Base-by-base conservation (phyloP, 2,888 invertebrate genomes). In the Pseudococcus longispinus region DNA sequence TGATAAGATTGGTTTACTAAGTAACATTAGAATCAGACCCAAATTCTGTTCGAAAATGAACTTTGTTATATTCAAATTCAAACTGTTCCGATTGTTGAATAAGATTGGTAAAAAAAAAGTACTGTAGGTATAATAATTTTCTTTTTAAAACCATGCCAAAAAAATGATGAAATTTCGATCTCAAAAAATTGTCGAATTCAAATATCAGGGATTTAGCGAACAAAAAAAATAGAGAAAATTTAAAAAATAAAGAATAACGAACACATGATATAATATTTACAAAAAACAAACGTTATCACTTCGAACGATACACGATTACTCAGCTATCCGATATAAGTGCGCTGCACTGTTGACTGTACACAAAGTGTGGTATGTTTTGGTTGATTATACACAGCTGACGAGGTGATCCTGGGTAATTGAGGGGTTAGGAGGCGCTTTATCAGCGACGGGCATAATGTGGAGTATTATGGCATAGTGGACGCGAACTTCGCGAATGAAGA, bases 321-420 rank as follows among this genome's bases (percentile, higher is more conserved):
- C 55, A 20, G 13, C 4, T 8, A 60, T 23, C 9, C 8, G 44
- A 46, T 3, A 15, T 46, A 13, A 60, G 60, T 23, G 23, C 23
- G n/a, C n/a, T n/a, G n/a, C n/a, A n/a, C n/a, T n/a, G n/a, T n/a
- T n/a, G n/a, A 60, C 23, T 60, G 60, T 23, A 60, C 60, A 11
- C 23, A 9, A 11, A 60, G 60, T 23, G 6, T 23, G 11, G 23
- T 60, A 55, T n/a, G 60, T 60, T 60, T 60, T 60, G 60, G 60
- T 60, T 60, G 60, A 60, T 60, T 60, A 60, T 60, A 60, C 60
- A 23, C 60, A 60, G 60, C 60, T 60, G 60, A 60, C 23, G 60
- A 15, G 20, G 60, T 60, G 23, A 23, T 23, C 60, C 2, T 20
- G 23, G 60, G 8, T 60, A 23, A 60, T 60, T 23, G 60, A 60